Evolutionary conservation across 2,888 invertebrate species (phyloP).

Genomic region (Drosophila setosimentum): DNA sequence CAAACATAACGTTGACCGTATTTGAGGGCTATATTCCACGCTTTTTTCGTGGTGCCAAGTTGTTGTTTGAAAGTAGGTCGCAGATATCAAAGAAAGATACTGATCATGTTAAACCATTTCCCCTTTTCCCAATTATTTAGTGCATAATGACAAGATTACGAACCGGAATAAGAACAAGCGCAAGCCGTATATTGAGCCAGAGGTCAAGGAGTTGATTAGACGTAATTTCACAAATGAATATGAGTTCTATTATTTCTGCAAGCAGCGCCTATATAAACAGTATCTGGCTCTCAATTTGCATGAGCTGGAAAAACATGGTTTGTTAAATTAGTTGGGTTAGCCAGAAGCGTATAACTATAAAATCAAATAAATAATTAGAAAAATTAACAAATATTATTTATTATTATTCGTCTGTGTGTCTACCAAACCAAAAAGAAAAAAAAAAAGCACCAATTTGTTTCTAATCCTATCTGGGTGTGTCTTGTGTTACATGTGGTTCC

Average conservation of each 20-base stretch:
- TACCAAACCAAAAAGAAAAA: slow-evolving; percentile 1
- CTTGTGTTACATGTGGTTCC: not conserved
- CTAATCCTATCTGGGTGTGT: slow-evolving; percentile 57
- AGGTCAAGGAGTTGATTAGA: slow-evolving; percentile 88
- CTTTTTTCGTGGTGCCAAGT: slow-evolving; percentile 91
- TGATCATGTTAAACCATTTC: not conserved
- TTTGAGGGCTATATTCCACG: slow-evolving; percentile 93
- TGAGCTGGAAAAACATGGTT: slow-evolving; percentile 61
- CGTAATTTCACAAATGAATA: slow-evolving; percentile 94
- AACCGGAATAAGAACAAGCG: slow-evolving; percentile 92
- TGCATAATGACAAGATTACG: slow-evolving; percentile 59
- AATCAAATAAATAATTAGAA: not conserved
- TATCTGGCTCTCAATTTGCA: slow-evolving; percentile 87
- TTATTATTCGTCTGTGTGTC: slow-evolving; percentile 8
- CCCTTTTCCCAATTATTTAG: slow-evolving; percentile 39
- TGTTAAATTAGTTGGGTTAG: slow-evolving; percentile 46
- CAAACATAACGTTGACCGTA: slow-evolving; percentile 93
- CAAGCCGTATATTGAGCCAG: slow-evolving; percentile 87
- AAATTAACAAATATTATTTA: not conserved
- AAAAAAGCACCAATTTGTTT: slow-evolving; percentile 35
- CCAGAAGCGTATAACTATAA: not conserved
- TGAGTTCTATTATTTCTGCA: slow-evolving; percentile 95
- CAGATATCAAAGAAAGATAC: not conserved
- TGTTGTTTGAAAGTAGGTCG: slow-evolving; percentile 73
- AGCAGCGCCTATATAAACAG: slow-evolving; percentile 92